A percentile compares a stretch with the other conserved stretches of the same genome.
Evolutionary conservation across 1,140 invertebrate species (phyloP).

Genomic region (Penaeus vannamei): DNA sequence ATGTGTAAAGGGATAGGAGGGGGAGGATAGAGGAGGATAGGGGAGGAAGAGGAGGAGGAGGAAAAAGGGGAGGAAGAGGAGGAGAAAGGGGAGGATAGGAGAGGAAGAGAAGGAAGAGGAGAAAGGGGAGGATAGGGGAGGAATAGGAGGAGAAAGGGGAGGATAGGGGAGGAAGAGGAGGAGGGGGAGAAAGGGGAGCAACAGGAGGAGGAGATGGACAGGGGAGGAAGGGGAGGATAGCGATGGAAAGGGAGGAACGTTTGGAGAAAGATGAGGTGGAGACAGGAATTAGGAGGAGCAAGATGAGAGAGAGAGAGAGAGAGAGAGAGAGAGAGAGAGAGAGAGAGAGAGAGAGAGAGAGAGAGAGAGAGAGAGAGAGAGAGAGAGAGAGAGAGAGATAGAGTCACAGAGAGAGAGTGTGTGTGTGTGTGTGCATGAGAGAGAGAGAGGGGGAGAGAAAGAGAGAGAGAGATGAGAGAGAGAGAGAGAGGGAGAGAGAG

Average conservation of each 20-base stretch:
- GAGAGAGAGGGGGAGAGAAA: not conserved
- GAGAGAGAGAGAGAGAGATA: not conserved
- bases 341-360: not conserved
- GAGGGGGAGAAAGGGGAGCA: no score
- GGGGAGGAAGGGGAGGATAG: no score
- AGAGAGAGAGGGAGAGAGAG: not conserved
- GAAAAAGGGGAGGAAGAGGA: not conserved
- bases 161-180: no score
- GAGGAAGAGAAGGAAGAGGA: no score
- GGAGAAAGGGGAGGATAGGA: not conserved
- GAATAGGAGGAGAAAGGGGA: no score
- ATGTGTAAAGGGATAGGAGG: not conserved
- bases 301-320: no score
- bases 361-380: conserved; percentile 29
- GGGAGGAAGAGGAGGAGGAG: not conserved
- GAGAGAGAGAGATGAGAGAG: not conserved
- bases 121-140: no score
- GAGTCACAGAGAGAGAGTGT: not conserved
- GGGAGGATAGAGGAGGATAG: not conserved
- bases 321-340: not conserved
- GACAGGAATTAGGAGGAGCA: not conserved
- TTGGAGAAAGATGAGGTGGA: no score
- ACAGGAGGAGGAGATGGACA: no score
- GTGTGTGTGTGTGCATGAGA: no score
- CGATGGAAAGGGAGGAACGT: no score